Percentiles rank a stretch among this genome's conserved stretches.
Evolutionary conservation across 2,888 invertebrate genomes (phyloP).

Genomic region (Melolontha melolontha): DNA sequence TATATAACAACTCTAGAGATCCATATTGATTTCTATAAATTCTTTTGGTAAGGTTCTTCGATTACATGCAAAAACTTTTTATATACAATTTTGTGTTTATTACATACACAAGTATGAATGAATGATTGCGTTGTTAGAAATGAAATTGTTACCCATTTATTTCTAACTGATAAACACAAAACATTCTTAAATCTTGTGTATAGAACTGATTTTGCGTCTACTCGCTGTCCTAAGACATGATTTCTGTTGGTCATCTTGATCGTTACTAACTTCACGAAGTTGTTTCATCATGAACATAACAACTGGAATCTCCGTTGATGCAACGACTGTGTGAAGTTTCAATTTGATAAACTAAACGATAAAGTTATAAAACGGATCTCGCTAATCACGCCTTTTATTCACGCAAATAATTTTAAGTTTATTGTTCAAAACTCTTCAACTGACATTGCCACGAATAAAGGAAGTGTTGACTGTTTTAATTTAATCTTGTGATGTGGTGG

Average conservation of each 20-base stretch:
- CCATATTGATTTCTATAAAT: constrained; percentile 3
- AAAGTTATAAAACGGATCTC: constrained; percentile 24
- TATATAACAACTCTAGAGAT: constrained; percentile 16
- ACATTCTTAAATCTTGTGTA: no score
- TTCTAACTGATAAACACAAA: constrained; percentile 36
- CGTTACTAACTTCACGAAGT: constrained; percentile 11
- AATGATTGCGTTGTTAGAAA: constrained; percentile 31
- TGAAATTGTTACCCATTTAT: constrained; percentile 42
- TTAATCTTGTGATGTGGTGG: constrained; percentile 18
- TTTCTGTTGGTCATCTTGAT: neutral
- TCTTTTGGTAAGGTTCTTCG: neutral
- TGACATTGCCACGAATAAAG: constrained; percentile 40
- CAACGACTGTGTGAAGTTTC: constrained; percentile 14
- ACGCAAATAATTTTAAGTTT: constrained; percentile 46
- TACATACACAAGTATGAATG: constrained; percentile 2
- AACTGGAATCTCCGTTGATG: constrained; percentile 43
- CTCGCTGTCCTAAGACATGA: no score
- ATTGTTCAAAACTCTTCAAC: constrained; percentile 36
- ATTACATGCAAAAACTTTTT: constrained; percentile 4
- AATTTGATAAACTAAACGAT: neutral
- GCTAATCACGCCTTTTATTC: constrained; percentile 32
- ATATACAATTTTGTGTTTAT: constrained; percentile 18
- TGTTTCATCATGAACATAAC: constrained; percentile 24
- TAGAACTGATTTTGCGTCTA: no score
- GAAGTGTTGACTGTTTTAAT: constrained; percentile 39